These are phyloP conservation scores for Phaethon lepturus DNA, from an alignment of 2,113 vertebrate genomes.

Conservation along the genomic window DNA sequence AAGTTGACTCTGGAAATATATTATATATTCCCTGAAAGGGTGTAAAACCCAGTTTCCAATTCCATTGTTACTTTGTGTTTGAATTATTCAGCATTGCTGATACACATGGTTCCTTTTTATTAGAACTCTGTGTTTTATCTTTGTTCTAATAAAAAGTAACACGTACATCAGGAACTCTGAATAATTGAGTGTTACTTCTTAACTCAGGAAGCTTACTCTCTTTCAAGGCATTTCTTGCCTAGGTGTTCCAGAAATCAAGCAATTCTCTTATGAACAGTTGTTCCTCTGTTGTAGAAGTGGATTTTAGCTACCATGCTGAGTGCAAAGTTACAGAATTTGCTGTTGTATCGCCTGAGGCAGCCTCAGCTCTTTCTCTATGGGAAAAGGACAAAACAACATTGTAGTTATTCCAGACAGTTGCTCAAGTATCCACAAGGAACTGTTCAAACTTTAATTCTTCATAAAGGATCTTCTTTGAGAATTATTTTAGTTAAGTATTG, in stretches of 20 bases:
- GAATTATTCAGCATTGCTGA: slow-evolving; percentile 25
- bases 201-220: neutral
- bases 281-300: slow-evolving; percentile 19
- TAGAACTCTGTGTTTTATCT: neutral
- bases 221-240: neutral
- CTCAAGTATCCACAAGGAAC: neutral
- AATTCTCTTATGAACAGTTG: slow-evolving; percentile 26
- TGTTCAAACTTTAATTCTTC: slow-evolving; percentile 13
- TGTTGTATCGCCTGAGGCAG: slow-evolving; percentile 57
- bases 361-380: neutral
- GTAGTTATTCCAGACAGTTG: slow-evolving; percentile 16
- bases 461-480: neutral
- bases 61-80: neutral
- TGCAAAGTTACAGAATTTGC: slow-evolving; percentile 43
- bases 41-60: neutral
- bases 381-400: slow-evolving; percentile 42
- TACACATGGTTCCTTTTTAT: neutral
- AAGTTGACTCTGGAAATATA: neutral
- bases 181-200: slow-evolving; percentile 27
- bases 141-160: slow-evolving; percentile 28
- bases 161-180: slow-evolving; percentile 5
- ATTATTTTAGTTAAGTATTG: neutral
- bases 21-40: neutral
- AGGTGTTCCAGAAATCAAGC: slow-evolving; percentile 32
- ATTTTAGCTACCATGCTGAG: slow-evolving; percentile 41